Evolutionary conservation across 2,797 vertebrate species (phyloP), one percentile per base, ranked within the genome.

Genomic region (Diplodus puntazzo): DNA sequence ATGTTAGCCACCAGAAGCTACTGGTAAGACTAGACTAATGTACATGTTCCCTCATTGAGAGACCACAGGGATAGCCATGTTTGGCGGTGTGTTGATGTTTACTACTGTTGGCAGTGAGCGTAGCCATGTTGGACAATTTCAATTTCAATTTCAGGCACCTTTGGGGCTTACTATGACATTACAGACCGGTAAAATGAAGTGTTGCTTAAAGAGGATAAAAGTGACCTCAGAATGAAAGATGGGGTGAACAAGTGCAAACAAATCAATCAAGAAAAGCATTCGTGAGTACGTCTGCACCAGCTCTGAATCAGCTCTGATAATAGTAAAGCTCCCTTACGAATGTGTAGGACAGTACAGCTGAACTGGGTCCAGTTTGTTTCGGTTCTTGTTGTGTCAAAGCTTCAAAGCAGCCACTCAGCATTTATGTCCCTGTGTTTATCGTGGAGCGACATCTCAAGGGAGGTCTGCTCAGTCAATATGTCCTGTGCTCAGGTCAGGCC

Each of bases 401-500:
- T 20, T 39, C 64, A 34, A 59, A 74, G 27, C 54, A 59, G 34
- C 30, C n/a, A 53, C 52, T 77, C 73, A 69, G 75, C 75, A 25
- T 76, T 65, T 72, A 55, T 68, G 50, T 7, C 7, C 25, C 68
- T 60, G 48, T 55, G 72, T 81, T 79, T 67, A 75, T 72, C 21
- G 0, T 57, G 21, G n/a, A 71, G 60, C 11, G 39, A 73, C 70
- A 80, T 83, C 75, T 82, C 52, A 11, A 3, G 17, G 23, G 59
- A 46, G 9, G n/a, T 14, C 39, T 27, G 50, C 43, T 75, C 34
- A 54, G 75, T 88, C 84, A 61, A 87, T 83, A 77, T 54, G 55
- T 79, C 78, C 57, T 3, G 27, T 57, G 59, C 61, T 76, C 30
- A 49, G 85, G 78, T 85, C 49, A 6, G 50, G 59, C 73, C 60